Percentiles rank a stretch among this genome's conserved stretches.
Evolutionary conservation across 2,113 vertebrate genomes (phyloP).

Genomic region (Cichladusa arquata): DNA sequence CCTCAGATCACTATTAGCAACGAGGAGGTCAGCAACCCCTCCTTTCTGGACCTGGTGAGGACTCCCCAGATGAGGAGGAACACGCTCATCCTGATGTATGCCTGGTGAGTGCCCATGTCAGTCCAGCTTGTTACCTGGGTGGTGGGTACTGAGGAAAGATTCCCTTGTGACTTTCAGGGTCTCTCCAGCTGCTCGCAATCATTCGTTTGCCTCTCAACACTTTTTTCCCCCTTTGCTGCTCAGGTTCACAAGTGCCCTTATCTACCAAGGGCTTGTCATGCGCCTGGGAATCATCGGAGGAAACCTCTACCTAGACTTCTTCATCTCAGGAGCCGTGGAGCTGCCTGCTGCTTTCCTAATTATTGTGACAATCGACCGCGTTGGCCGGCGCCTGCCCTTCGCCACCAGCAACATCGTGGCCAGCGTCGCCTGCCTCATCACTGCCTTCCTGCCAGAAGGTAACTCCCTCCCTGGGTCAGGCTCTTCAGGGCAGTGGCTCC

Average conservation of each 20-base stretch:
- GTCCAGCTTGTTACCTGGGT: background rate
- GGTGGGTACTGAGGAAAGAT: background rate
- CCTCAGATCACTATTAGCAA: constrained; percentile 76
- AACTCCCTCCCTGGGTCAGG: background rate
- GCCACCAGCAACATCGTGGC: constrained; percentile 79
- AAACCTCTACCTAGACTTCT: constrained; percentile 88
- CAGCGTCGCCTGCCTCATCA: constrained; percentile 80
- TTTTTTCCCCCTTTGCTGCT: background rate
- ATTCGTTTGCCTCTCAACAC: background rate
- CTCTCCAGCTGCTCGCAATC: background rate
- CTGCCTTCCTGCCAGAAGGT: constrained; percentile 88
- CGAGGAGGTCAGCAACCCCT: constrained; percentile 76
- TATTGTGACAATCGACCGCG: constrained; percentile 86
- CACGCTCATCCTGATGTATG: constrained; percentile 90
- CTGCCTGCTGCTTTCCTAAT: constrained; percentile 87
- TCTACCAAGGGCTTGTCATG: constrained; percentile 94
- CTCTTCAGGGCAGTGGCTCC: background rate
- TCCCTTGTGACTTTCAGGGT: background rate
- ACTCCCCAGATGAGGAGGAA: constrained; percentile 89
- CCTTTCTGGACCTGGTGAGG: constrained; percentile 83
- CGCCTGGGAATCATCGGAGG: constrained; percentile 86
- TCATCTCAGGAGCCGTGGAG: constrained; percentile 86
- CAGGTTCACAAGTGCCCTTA: constrained; percentile 90
- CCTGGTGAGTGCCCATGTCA: constrained; percentile 79
- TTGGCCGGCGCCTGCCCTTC: constrained; percentile 87